These are phyloP conservation scores for Petromus typicus DNA, from an alignment of 2,113 vertebrate genomes.

Conservation along the genomic window DNA sequence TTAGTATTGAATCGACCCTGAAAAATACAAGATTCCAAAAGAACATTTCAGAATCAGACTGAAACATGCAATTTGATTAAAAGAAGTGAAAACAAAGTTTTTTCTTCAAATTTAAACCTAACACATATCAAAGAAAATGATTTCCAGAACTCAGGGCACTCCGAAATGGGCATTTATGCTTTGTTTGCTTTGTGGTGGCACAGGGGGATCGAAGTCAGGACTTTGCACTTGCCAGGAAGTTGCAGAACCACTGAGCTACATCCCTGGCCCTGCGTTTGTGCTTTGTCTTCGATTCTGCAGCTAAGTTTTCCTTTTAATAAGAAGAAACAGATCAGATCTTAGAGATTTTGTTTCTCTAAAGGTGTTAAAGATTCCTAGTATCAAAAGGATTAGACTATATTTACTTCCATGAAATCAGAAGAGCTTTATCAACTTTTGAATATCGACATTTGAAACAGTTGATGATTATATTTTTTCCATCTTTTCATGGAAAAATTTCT, in stretches of 20 bases:
- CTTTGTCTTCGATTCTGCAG: constrained; percentile 39
- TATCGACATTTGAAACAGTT: constrained; percentile 31
- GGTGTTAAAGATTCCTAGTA: background rate
- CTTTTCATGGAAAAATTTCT: constrained; percentile 20
- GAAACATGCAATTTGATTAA: background rate
- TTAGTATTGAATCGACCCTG: background rate
- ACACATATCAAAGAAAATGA: background rate
- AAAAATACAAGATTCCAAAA: background rate
- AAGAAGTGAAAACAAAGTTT: background rate
- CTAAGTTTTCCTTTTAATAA: constrained; percentile 53
- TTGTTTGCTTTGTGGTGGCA: too few relatives aligned
- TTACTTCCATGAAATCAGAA: background rate
- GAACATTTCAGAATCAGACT: background rate
- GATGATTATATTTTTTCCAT: background rate
- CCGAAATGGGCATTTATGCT: background rate
- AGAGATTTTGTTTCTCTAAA: constrained; percentile 27
- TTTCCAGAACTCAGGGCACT: background rate
- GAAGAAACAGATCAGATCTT: background rate
- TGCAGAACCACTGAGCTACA: too few relatives aligned
- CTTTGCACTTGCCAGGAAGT: too few relatives aligned
- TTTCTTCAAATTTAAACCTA: constrained; percentile 35
- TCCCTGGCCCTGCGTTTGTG: too few relatives aligned
- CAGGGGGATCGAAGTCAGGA: too few relatives aligned
- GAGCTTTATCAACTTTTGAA: background rate
- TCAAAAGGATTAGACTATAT: background rate